Evolutionary conservation across 2,113 vertebrate genomes (phyloP).

Genomic region (Panthera uncia): DNA sequence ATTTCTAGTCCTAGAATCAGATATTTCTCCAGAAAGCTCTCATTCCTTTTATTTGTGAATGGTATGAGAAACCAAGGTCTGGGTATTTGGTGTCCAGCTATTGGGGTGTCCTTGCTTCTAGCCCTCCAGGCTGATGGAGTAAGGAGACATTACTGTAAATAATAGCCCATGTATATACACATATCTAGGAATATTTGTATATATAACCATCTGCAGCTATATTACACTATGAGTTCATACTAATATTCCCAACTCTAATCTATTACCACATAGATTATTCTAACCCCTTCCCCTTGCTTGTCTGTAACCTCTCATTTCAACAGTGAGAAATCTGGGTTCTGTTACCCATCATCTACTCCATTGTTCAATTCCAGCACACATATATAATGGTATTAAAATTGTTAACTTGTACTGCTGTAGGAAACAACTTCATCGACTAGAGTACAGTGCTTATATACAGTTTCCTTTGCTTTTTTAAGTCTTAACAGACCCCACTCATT

Average conservation of each 20-base stretch:
- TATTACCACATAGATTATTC: not conserved
- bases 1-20: not conserved
- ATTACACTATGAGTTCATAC: not conserved
- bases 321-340: not conserved
- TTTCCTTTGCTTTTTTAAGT: not conserved
- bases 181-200: not conserved
- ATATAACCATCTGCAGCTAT: not conserved
- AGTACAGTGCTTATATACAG: not conserved
- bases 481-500: not conserved
- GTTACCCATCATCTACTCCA: not conserved
- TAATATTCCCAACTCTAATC: not conserved
- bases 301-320: not conserved
- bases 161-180: not conserved
- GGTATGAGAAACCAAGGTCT: not conserved
- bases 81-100: not conserved
- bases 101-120: not conserved
- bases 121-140: not conserved
- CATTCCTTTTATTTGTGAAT: not conserved
- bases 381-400: not conserved
- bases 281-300: not conserved
- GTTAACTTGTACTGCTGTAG: not conserved
- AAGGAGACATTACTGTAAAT: not conserved
- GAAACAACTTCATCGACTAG: not conserved
- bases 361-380: not conserved
- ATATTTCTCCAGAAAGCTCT: not conserved